Conservation (phyloP, 2,797 vertebrate species). For the Pelochelys cantorii region DNA sequence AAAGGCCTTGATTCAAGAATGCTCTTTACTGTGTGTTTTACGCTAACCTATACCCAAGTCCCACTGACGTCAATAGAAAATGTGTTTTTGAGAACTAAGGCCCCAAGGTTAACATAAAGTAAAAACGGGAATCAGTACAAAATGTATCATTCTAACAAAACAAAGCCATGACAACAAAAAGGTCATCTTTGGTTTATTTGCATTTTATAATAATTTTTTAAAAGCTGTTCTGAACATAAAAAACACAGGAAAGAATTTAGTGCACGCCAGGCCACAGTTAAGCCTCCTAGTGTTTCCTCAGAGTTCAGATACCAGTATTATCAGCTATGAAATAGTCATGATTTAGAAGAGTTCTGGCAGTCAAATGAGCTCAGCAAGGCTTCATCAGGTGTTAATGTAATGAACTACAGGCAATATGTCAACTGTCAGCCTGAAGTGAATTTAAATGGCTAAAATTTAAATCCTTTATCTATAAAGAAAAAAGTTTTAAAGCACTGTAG, state of each 20-base stretch:
- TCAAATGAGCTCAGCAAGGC: neutral
- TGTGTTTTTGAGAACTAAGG: neutral
- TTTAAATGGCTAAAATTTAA: slow-evolving; percentile 13
- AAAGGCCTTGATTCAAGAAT: neutral
- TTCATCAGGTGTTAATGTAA: fast-evolving
- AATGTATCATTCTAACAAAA: neutral
- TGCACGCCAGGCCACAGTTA: neutral
- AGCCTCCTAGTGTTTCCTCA: neutral
- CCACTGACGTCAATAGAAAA: neutral
- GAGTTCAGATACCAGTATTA: neutral
- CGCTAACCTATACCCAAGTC: neutral
- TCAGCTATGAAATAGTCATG: slow-evolving; percentile 35
- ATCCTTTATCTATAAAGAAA: slow-evolving; percentile 19
- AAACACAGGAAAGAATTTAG: neutral
- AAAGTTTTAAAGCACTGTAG: neutral
- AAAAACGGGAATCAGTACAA: neutral
- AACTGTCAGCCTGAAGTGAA: neutral
- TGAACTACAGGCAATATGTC: slow-evolving; percentile 17
- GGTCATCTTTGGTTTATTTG: neutral
- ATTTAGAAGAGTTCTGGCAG: neutral
- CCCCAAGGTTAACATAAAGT: neutral
- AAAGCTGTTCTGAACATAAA: neutral
- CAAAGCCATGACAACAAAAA: neutral
- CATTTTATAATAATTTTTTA: neutral
- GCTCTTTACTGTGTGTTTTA: neutral